Base-by-base conservation (phyloP, 2,113 vertebrate genomes). In the Neogale vison region DNA sequence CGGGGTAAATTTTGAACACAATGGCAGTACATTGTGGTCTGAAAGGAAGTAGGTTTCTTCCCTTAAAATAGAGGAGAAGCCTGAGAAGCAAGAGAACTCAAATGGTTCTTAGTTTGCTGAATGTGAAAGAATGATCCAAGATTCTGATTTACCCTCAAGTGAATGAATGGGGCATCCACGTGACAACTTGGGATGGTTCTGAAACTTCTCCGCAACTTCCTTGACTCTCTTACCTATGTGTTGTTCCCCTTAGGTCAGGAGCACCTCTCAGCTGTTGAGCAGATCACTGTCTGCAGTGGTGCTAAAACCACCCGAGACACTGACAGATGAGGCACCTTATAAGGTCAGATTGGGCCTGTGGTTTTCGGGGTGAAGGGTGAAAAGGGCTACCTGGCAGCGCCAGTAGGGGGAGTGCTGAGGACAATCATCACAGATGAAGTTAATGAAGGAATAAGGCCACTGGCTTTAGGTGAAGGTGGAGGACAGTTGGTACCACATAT, bases 221-320 rank as follows among this genome's bases (percentile, higher is more conserved):
- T 63, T 97, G 45, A 96, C 91, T 80, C 82, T 95, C 82, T 39
- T 88, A 45, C 7, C 42, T 21, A 74, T 81, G 6, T 97, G 47
- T 95, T 61, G 59, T 61, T 24, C 20, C 72, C 20, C 1, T 74
- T 96, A 99, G 99, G 98, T 98, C 96, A 98, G 97, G 98, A 98
- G 96, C 86, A 96, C 98, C 90, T 95, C 97, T 0, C 97, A 98
- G 94, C 82, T 98, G 88, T 97, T 99, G 86, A 98, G 95, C 96
- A 97, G 98, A n/a, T 98, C 98, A 0, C 86, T 99, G 18, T 98
- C 98, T 45, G 86, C 97, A 29, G 95, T 98, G 1, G 9, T 98
- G 50, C 96, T 98, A 92, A 99, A 96, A 90, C 52, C 36, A n/a
- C 98, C 98, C 0, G 95, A 98, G 72, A 92, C 77, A 13, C 39